Conservation (phyloP, 2,797 vertebrate genomes). For the Caiman crocodilus region DNA sequence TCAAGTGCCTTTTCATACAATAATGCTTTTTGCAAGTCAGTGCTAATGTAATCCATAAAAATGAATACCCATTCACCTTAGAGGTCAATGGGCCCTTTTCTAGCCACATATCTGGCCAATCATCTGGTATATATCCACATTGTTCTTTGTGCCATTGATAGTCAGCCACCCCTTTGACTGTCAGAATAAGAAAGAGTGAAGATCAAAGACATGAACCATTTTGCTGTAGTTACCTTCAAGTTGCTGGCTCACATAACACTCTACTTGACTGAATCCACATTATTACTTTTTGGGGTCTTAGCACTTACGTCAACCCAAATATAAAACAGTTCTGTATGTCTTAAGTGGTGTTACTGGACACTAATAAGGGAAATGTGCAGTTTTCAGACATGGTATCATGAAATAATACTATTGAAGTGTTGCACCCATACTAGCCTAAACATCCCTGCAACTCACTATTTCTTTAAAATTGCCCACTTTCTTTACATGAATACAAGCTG, state of each 20-base stretch:
- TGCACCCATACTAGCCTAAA: neutral
- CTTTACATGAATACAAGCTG: neutral
- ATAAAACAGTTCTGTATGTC: neutral
- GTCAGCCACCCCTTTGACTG: conserved; percentile 23
- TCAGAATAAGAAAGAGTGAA: conserved; percentile 18
- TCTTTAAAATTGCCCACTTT: neutral
- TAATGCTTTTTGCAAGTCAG: conserved; percentile 22
- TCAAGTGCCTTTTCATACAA: neutral
- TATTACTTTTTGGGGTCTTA: neutral
- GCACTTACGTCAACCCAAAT: neutral
- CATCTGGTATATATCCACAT: neutral
- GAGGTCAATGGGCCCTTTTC: conserved; percentile 36
- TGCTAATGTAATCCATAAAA: conserved; percentile 50
- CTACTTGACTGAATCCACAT: neutral
- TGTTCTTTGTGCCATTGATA: conserved; percentile 2
- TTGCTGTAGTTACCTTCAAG: conserved; percentile 45
- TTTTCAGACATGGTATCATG: neutral
- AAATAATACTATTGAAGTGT: neutral
- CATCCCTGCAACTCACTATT: neutral
- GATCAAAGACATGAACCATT: conserved; percentile 14
- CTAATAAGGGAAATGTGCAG: neutral
- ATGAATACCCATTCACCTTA: conserved; percentile 9
- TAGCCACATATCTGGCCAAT: neutral
- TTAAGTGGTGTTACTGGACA: neutral
- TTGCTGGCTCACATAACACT: neutral